Percentiles rank a stretch among this genome's conserved stretches.
phyloP scores from a whole-genome alignment of 1,140 invertebrate genomes.

The Proales similis region DNA sequence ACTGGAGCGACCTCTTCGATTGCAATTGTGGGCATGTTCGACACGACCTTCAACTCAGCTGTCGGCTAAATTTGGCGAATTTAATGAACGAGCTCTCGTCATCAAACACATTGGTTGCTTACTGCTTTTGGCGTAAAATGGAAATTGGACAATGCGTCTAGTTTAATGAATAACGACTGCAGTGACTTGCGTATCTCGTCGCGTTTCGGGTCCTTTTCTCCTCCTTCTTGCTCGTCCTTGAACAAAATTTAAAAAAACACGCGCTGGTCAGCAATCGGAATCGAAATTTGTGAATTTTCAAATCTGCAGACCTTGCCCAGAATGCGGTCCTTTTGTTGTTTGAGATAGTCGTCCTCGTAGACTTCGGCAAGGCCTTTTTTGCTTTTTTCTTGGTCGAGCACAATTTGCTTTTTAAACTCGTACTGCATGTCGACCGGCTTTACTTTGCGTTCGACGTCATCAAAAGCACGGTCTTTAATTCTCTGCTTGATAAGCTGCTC shows the following conservation, averaged over 20 bases:
- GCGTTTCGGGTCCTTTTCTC: slow-evolving; percentile 61
- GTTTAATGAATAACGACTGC: slow-evolving; percentile 70
- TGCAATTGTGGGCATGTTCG: slow-evolving; percentile 76
- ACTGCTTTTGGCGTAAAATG: slow-evolving; percentile 75
- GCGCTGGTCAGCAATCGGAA: neutral
- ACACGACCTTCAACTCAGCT: slow-evolving; percentile 81
- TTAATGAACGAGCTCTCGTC: neutral
- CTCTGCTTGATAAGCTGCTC: slow-evolving; percentile 83
- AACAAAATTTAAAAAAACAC: slow-evolving; percentile 38
- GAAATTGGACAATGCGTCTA: slow-evolving; percentile 86
- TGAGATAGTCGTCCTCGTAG: slow-evolving; percentile 82
- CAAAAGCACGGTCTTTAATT: slow-evolving; percentile 83
- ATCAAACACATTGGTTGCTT: slow-evolving; percentile 5
- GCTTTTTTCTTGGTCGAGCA: slow-evolving; percentile 88
- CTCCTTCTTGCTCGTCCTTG: slow-evolving; percentile 56
- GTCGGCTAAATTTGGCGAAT: slow-evolving; percentile 58
- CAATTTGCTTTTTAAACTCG: slow-evolving; percentile 79
- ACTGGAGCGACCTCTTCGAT: slow-evolving; percentile 94
- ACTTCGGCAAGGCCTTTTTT: slow-evolving; percentile 86
- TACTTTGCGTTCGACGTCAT: slow-evolving; percentile 83
- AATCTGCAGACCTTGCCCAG: neutral
- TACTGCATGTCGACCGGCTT: slow-evolving; percentile 73
- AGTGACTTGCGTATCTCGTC: slow-evolving; percentile 69
- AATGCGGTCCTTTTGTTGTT: slow-evolving; percentile 54
- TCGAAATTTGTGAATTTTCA: neutral